Evolutionary conservation across 2,113 vertebrate species (phyloP).

Genomic region (Corapipo altera): DNA sequence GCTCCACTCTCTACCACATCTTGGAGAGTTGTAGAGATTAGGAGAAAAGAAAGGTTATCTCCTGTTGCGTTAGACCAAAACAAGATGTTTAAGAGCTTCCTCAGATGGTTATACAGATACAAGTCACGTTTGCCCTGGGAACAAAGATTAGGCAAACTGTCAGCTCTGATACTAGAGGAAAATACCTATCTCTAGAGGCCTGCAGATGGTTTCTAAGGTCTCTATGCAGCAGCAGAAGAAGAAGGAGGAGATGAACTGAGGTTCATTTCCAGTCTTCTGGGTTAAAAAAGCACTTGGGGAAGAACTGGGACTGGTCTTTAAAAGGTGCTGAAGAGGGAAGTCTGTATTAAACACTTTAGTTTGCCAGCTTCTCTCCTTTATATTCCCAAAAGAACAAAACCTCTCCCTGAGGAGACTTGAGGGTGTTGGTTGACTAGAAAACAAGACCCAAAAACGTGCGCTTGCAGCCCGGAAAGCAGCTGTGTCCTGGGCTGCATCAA

Average conservation of each 20-base stretch:
- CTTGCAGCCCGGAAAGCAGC: fast-evolving
- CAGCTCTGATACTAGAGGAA: neutral
- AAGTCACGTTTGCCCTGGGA: neutral
- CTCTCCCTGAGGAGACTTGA: neutral
- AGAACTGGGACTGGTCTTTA: neutral
- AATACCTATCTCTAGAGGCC: neutral
- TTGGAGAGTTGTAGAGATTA: neutral
- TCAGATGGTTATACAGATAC: neutral
- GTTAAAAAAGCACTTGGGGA: neutral
- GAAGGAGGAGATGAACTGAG: neutral
- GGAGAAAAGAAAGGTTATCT: neutral
- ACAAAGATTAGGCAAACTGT: neutral
- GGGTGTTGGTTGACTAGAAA: neutral
- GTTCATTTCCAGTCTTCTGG: neutral
- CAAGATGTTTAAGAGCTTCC: neutral
- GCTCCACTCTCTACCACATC: neutral
- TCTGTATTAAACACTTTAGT: neutral
- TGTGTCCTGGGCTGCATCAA: neutral
- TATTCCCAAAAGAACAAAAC: neutral
- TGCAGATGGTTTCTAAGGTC: neutral
- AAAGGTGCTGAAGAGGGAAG: neutral
- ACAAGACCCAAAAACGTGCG: fast-evolving
- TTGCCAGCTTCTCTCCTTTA: neutral
- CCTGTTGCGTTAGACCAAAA: neutral
- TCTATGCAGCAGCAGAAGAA: neutral